Evolutionary conservation across 1,140 invertebrate genomes (phyloP).

Genomic region (Apis mellifera): DNA sequence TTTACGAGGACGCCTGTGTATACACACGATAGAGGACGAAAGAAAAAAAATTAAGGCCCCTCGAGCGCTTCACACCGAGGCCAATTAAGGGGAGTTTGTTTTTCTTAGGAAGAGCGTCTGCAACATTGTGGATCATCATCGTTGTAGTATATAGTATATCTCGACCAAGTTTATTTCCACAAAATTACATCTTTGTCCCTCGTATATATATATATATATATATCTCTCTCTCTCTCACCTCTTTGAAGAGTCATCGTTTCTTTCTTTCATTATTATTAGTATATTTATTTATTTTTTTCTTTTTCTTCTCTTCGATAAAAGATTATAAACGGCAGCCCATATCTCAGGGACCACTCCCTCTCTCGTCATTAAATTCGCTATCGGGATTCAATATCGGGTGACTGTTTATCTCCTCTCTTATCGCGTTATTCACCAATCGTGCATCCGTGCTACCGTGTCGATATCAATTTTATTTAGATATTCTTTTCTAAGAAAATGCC

Average conservation of each 20-base stretch:
- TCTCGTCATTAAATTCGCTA: constrained; percentile 59
- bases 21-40: constrained; percentile 12
- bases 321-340: constrained; percentile 43
- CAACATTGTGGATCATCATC: constrained; percentile 1
- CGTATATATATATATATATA: too few relatives aligned
- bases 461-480: constrained; percentile 57
- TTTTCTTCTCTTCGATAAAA: not conserved
- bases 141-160: not conserved
- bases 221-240: constrained; percentile 23
- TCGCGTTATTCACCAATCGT: constrained; percentile 54
- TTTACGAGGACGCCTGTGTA: not conserved
- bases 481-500: constrained; percentile 7
- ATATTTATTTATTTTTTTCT: not conserved
- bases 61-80: constrained; percentile 23
- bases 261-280: too few relatives aligned
- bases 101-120: constrained; percentile 24
- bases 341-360: constrained; percentile 48
- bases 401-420: constrained; percentile 54
- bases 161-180: constrained; percentile 17
- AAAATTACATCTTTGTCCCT: not conserved
- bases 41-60: constrained; percentile 21
- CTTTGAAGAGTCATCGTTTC: not conserved
- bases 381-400: constrained; percentile 51
- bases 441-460: constrained; percentile 59
- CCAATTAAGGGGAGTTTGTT: constrained; percentile 47